Evolutionary conservation across 2,113 vertebrate genomes (phyloP).

Genomic region (Cyphomyrus discorhynchus): DNA sequence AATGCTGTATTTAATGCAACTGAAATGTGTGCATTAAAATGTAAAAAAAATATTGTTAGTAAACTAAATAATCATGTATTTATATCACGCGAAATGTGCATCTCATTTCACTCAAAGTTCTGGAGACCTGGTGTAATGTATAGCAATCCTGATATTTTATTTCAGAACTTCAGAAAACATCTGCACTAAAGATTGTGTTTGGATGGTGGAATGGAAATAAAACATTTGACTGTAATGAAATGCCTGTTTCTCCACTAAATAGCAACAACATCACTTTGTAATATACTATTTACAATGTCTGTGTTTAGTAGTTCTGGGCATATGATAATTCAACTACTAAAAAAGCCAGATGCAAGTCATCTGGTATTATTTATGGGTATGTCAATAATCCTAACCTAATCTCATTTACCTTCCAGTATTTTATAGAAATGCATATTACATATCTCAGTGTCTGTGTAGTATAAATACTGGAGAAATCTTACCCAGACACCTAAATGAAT

Average conservation of each 20-base stretch:
- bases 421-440: neutral
- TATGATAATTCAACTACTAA: neutral
- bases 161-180: neutral
- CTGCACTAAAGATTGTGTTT: neutral
- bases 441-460: neutral
- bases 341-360: neutral
- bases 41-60: neutral
- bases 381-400: neutral
- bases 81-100: neutral
- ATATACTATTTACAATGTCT: neutral
- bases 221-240: neutral
- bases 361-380: neutral
- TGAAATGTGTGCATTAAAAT: neutral
- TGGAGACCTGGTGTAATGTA: neutral
- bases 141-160: neutral
- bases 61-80: neutral
- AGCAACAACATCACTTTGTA: neutral
- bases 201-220: neutral
- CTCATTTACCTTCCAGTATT: neutral
- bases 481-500: neutral
- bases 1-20: slow-evolving; percentile 8
- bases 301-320: neutral
- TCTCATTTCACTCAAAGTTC: neutral
- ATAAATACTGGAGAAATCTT: neutral
- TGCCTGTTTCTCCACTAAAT: neutral